Conservation (phyloP, 1,140 invertebrate genomes). For the Lepidurus packardi region DNA sequence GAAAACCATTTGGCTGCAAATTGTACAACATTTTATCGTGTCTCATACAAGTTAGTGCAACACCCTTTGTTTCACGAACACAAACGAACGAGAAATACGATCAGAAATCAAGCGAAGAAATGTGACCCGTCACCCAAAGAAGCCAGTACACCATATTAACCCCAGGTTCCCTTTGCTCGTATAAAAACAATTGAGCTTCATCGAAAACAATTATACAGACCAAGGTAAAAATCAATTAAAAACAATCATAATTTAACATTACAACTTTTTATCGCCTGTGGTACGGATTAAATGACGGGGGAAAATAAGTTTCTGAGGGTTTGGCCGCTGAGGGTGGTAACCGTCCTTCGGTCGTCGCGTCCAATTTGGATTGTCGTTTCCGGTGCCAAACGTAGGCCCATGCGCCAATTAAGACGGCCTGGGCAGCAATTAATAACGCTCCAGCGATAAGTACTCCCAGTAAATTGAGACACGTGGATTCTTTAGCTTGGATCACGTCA, state of each 20-base stretch:
- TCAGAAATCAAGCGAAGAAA: neutral
- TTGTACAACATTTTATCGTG: slow-evolving; percentile 11
- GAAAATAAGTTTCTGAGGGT: neutral
- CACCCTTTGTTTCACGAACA: neutral
- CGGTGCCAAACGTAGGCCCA: slow-evolving; percentile 46
- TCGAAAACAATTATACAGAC: neutral
- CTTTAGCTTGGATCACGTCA: slow-evolving; percentile 24
- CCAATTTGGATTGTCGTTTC: slow-evolving; percentile 36
- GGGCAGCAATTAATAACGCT: slow-evolving; percentile 45
- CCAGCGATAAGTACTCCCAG: slow-evolving; percentile 43
- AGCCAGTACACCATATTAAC: neutral
- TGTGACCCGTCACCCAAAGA: neutral
- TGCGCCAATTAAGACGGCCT: slow-evolving; percentile 44
- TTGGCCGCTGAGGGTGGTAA: neutral
- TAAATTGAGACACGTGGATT: slow-evolving; percentile 40
- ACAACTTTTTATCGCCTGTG: neutral
- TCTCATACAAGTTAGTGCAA: slow-evolving; percentile 15
- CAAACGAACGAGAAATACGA: neutral
- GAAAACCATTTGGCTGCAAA: slow-evolving; percentile 16
- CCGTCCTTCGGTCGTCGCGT: slow-evolving; percentile 35
- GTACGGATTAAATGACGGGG: neutral
- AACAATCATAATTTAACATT: neutral
- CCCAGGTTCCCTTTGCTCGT: slow-evolving; percentile 4
- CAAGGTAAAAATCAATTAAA: neutral
- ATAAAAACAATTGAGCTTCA: slow-evolving; percentile 20